phyloP scores from a whole-genome alignment of 2,797 vertebrate genomes.

The Lacerta bilineata region DNA sequence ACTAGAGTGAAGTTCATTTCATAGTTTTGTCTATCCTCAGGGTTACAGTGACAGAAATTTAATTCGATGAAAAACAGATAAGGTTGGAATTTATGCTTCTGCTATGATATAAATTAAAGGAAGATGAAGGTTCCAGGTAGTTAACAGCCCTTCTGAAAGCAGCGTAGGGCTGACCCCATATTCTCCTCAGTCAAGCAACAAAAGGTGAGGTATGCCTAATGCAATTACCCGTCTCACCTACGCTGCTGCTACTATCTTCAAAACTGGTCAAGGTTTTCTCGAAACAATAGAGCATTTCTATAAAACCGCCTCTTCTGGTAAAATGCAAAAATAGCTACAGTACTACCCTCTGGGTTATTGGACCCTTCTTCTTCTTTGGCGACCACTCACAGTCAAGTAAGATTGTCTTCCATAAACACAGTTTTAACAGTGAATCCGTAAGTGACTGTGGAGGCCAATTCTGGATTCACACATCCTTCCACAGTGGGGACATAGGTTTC shows the following conservation, averaged over 20 bases:
- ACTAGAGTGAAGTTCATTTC: constrained; percentile 80
- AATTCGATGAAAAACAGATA: constrained; percentile 82
- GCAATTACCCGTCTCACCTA: constrained; percentile 38
- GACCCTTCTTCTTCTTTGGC: neutral
- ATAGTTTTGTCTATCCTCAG: constrained; percentile 82
- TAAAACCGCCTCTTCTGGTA: constrained; percentile 22
- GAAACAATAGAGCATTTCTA: neutral
- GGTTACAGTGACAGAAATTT: constrained; percentile 81
- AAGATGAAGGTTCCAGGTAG: constrained; percentile 75
- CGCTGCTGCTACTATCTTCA: constrained; percentile 8
- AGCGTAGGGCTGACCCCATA: constrained; percentile 51
- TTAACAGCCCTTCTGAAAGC: constrained; percentile 61
- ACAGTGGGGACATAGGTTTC: too few relatives aligned
- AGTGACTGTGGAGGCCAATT: too few relatives aligned
- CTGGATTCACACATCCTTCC: too few relatives aligned
- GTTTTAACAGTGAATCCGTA: too few relatives aligned
- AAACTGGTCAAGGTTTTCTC: constrained; percentile 32
- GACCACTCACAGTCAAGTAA: too few relatives aligned
- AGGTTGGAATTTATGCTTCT: constrained; percentile 76
- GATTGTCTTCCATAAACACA: too few relatives aligned
- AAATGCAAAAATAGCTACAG: constrained; percentile 1
- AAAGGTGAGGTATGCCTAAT: constrained; percentile 31
- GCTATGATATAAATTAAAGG: constrained; percentile 78
- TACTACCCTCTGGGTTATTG: neutral
- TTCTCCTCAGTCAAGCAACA: constrained; percentile 34